Evolutionary conservation across 2,113 vertebrate genomes (phyloP), one percentile per base, ranked within the genome.

Genomic region (Nothobranchius kuhntae): DNA sequence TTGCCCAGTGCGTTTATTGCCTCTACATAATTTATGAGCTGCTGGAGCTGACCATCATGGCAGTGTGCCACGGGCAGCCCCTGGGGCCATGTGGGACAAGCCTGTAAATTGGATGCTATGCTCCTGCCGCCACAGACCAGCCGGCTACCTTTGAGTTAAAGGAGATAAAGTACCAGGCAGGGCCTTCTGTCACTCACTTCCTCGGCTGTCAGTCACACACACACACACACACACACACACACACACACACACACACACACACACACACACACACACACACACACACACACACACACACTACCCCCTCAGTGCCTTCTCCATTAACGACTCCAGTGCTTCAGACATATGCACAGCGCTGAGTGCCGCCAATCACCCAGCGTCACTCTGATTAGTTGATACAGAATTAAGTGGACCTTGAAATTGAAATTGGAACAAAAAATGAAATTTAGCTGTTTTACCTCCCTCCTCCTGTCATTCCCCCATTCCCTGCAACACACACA

Each of bases 321-420:
- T 95, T 94, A 96, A 90, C 86, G 93, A 89, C 93, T 95, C 93
- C 94, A 93, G 92, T 93, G 95, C 94, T 93, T 92, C 82, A 85
- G 92, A 95, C 95, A 96, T 96, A 96, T 96, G 95, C 94, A 96
- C 91, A 89, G 75, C 92, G 94, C 93, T 90, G 93, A 94, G 94
- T 95, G 93, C 94, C 92, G 94, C 94, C 87, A 94, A 93, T 95
- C 96, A 91, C 93, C 95, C 94, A 94, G 93, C 93, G 94, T 89
- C 88, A 89, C 92, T 85, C 95, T 95, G 96, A 97, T 97, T 95
- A 95, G 94, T 94, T 95, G 95, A 95, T 96, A 95, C 86, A 90
- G 95, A 97, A 96, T 96, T 95, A 96, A 97, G 96, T 89, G 74
- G 95, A 97, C 94, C 96, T 98, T 98, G 96, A 98, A 98, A 98